These are phyloP conservation scores for Lycocorax pyrrhopterus DNA, from an alignment of 2,113 vertebrate species.

Conservation along the genomic window DNA sequence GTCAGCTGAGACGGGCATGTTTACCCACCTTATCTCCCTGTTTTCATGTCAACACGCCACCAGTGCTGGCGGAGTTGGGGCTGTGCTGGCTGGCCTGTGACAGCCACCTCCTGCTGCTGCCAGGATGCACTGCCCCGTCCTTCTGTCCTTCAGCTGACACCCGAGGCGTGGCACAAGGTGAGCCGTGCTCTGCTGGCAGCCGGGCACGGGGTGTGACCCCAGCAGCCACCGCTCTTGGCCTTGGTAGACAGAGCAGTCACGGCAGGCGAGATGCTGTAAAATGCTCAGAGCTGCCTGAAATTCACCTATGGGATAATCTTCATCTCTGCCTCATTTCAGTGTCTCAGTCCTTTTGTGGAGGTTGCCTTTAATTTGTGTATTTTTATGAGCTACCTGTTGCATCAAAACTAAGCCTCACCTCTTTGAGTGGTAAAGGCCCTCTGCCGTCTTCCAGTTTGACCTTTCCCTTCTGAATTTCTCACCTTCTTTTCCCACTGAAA, in stretches of 20 bases:
- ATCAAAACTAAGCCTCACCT: background rate
- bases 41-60: background rate
- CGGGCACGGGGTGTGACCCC: accelerated
- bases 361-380: background rate
- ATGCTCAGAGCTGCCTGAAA: background rate
- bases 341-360: background rate
- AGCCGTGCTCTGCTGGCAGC: accelerated
- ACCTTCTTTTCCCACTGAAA: background rate
- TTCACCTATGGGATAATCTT: background rate
- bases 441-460: background rate
- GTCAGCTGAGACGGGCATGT: background rate
- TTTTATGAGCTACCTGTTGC: background rate
- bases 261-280: background rate
- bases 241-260: accelerated
- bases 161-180: accelerated
- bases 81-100: background rate
- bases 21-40: background rate
- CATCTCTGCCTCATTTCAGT: background rate
- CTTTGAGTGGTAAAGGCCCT: background rate
- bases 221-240: accelerated
- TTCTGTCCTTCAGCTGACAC: background rate
- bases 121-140: accelerated
- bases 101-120: background rate
- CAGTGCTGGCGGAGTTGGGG: accelerated
- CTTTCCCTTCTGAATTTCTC: background rate